Percentiles rank a stretch among this genome's conserved stretches.
phyloP scores from a whole-genome alignment of 2,113 vertebrate genomes.

The Cephalopholis sonnerati region DNA sequence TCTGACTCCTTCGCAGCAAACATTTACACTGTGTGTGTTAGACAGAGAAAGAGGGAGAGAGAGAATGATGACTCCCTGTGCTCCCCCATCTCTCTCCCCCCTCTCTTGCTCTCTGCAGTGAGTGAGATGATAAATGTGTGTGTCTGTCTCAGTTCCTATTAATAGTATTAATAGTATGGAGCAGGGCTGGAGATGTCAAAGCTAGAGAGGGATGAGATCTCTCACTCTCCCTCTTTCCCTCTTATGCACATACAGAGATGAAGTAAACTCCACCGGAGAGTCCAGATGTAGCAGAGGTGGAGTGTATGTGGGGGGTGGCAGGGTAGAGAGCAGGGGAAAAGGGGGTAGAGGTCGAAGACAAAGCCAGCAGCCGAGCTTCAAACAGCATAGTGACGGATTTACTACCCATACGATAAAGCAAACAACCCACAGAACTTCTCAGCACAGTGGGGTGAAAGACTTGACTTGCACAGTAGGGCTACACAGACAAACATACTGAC shows the following conservation, averaged over 20 bases:
- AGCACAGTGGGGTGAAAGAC: conserved; percentile 34
- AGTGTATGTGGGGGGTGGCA: conserved; percentile 13
- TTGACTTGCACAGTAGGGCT: conserved; percentile 35
- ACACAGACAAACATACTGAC: conserved; percentile 52
- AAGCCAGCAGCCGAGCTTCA: conserved; percentile 66
- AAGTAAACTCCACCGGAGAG: conserved; percentile 34
- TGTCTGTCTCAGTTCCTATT: conserved; percentile 74
- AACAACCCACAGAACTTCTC: conserved; percentile 49
- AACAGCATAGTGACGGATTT: conserved; percentile 71
- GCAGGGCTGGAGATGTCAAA: conserved; percentile 70
- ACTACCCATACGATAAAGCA: conserved; percentile 65
- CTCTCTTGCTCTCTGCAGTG: conserved; percentile 46
- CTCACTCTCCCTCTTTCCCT: conserved; percentile 31
- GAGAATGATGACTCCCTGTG: conserved; percentile 46
- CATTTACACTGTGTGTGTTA: conserved; percentile 35
- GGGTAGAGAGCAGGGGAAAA: conserved; percentile 7
- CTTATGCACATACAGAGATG: conserved; percentile 38
- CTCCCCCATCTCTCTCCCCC: conserved; percentile 26
- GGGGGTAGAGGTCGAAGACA: conserved; percentile 55
- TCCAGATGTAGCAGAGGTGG: conserved; percentile 69
- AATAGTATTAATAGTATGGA: conserved; percentile 75
- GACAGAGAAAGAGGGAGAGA: conserved; percentile 17
- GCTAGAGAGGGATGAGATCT: conserved; percentile 58
- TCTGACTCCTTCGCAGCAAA: conserved; percentile 42
- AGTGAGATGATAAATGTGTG: conserved; percentile 74